These are phyloP conservation scores for Istiophorus platypterus DNA, from an alignment of 2,113 vertebrate species.

Conservation along the genomic window DNA sequence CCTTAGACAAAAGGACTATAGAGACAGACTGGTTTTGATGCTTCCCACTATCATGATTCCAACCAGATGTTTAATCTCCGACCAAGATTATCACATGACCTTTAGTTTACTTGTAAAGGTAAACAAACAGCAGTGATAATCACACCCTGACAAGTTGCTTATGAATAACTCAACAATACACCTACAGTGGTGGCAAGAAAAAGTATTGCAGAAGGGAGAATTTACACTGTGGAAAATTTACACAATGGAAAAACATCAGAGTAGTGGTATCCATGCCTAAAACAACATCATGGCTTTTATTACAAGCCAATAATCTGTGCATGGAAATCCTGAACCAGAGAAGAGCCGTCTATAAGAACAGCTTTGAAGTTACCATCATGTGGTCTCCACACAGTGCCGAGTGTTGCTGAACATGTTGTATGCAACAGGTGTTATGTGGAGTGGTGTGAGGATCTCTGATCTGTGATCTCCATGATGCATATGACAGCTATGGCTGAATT, in stretches of 20 bases:
- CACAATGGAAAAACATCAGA: neutral
- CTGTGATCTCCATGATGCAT: neutral
- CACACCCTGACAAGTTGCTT: too few species aligned
- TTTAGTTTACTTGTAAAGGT: neutral
- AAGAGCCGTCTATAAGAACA: neutral
- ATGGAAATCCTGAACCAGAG: too few species aligned
- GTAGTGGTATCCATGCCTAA: neutral
- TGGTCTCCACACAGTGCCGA: conserved; percentile 3
- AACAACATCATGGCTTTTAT: conserved; percentile 8
- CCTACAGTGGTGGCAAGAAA: too few species aligned
- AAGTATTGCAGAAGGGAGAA: neutral
- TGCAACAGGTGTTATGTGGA: neutral
- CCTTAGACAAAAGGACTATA: neutral
- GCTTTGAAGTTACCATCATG: conserved; percentile 5
- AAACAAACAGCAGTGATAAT: neutral
- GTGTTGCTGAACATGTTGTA: neutral
- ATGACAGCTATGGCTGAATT: neutral
- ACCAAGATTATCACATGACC: neutral
- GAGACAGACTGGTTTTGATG: neutral
- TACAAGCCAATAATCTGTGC: neutral
- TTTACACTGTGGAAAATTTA: too few species aligned
- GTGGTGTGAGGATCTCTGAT: neutral
- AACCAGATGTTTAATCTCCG: neutral
- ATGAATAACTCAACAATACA: too few species aligned
- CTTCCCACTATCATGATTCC: neutral